Evolutionary conservation across 2,113 vertebrate species (phyloP), one percentile per base, ranked within the genome.

Genomic region (Agapornis roseicollis): DNA sequence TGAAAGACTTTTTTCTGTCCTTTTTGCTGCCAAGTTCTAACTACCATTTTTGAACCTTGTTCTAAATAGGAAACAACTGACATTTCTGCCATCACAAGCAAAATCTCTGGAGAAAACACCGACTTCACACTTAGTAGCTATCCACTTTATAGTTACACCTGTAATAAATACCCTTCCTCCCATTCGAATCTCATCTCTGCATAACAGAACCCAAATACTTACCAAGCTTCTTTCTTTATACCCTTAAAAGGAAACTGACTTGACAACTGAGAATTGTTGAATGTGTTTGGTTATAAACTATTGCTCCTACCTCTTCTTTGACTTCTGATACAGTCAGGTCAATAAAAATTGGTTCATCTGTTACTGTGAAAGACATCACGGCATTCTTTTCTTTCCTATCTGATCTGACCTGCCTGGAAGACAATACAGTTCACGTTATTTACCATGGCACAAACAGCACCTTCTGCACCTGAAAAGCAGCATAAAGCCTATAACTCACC

Each of bases 361-460:
- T 99, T 97, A 99, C 97, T 13, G 98, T 98, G 94, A 99, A 99
- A 82, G 99, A 99, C 96, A 99, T 98, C 80, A 99, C 99, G 0
- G 99, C 98, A 70, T 98, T 99, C 97, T 99, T 99, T 97, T 99
- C 99, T 97, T 98, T 99, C 80, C 98, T 98, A 74, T 99, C 99
- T 60, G 99, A 98, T 56, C 99, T 98, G 87, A 99, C 98, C 98
- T 99, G 99, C 99, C 99, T 99, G 92, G 63, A 96, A 96, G 74
- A 97, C 49, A 97, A 96, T 96, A 95, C 10, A 91, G 41, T 10
- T 77, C 35, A 56, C 8, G 3, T 83, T 64, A 88, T 80, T 77
- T 55, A 81, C 39, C 17, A 63, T 1, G 74, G 64, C 47, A 81
- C 31, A 52, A 72, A 52, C 17, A 64, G 37, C 41, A 92, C 9